Evolutionary conservation across 1,140 invertebrate genomes (phyloP).

Genomic region (Diabrotica undecimpunctata): DNA sequence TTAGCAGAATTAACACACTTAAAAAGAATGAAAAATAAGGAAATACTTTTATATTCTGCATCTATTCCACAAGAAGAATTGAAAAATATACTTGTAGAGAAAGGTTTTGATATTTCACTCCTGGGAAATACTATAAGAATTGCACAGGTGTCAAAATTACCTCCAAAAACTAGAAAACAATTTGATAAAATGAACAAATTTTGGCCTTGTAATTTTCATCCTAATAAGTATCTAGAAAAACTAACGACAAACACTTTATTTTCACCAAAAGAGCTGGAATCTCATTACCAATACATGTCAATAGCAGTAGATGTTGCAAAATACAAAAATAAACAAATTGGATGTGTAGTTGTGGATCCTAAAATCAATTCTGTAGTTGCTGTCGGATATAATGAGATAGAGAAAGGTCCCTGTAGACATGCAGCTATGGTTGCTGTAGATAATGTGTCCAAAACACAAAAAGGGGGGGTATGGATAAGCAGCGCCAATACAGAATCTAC

Average conservation of each 20-base stretch:
- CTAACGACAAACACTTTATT: conserved; percentile 64
- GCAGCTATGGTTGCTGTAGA: conserved; percentile 83
- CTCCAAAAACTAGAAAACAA: conserved; percentile 66
- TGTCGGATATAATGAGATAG: conserved; percentile 58
- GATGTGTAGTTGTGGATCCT: conserved; percentile 68
- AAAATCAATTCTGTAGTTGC: conserved; percentile 58
- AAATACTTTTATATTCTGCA: conserved; percentile 57
- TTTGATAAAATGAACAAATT: conserved; percentile 57
- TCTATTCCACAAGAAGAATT: conserved; percentile 42
- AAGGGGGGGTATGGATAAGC: conserved; percentile 68
- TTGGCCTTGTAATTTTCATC: conserved; percentile 87
- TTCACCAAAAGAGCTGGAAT: conserved; percentile 51
- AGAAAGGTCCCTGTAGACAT: conserved; percentile 75
- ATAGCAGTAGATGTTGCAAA: conserved; percentile 56
- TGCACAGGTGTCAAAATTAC: conserved; percentile 56
- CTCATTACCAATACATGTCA: conserved; percentile 61
- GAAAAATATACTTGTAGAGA: conserved; percentile 49
- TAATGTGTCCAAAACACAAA: conserved; percentile 75
- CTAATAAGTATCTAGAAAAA: conserved; percentile 66
- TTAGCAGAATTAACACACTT: conserved; percentile 65
- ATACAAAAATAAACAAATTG: conserved; percentile 14
- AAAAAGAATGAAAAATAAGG: conserved; percentile 65
- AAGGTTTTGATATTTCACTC: conserved; percentile 52
- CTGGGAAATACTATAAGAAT: conserved; percentile 55
- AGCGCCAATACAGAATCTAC: conserved; percentile 8